Conservation (phyloP, 2,797 vertebrate genomes). For the Lycodopsis pacificus region DNA sequence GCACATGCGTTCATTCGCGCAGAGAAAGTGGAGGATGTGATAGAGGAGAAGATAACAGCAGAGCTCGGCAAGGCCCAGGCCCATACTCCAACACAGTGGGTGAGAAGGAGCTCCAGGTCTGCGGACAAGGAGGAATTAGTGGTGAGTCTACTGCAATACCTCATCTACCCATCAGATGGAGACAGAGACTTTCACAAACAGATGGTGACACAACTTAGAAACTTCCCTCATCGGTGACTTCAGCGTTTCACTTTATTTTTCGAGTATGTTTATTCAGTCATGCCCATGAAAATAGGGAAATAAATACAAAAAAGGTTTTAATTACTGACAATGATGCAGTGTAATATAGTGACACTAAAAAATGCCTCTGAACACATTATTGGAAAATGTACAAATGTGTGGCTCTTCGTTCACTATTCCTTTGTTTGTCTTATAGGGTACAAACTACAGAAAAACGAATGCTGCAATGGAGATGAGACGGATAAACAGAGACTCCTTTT, state of each 20-base stretch:
- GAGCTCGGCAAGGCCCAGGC: constrained; percentile 76
- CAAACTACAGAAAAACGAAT: constrained; percentile 92
- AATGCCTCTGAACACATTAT: background rate
- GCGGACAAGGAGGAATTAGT: constrained; percentile 84
- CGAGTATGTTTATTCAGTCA: background rate
- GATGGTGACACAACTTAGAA: background rate
- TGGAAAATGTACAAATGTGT: background rate
- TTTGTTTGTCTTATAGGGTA: constrained; percentile 80
- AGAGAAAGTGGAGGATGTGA: constrained; percentile 84
- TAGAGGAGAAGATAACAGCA: constrained; percentile 81
- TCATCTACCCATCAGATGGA: constrained; percentile 62
- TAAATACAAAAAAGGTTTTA: background rate
- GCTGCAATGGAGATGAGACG: constrained; percentile 90
- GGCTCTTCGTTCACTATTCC: background rate
- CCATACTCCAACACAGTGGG: constrained; percentile 68
- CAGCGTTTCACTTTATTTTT: background rate
- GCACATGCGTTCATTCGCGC: constrained; percentile 84
- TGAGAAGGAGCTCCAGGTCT: constrained; percentile 75
- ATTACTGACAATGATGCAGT: background rate
- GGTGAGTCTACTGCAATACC: constrained; percentile 77
- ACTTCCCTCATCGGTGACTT: background rate
- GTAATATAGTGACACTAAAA: background rate
- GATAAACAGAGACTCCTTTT: constrained; percentile 90
- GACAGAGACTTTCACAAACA: constrained; percentile 61
- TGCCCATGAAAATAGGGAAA: background rate